Conservation (phyloP, 2,888 invertebrate genomes). For the Hofmannophila pseudospretella region DNA sequence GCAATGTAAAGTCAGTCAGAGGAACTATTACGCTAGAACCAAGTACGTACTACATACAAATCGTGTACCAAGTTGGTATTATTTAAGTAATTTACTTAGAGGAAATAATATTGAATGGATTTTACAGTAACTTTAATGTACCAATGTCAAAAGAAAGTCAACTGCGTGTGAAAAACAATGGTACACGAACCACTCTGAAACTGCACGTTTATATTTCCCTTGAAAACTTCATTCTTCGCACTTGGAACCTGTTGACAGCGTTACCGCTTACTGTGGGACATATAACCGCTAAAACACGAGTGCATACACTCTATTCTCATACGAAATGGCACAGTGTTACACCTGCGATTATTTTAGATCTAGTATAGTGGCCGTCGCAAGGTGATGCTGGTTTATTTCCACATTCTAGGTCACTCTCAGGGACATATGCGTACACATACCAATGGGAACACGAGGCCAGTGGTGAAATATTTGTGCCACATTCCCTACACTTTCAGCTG, state of each 20-base stretch:
- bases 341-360: slow-evolving; percentile 72
- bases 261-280: slow-evolving; percentile 18
- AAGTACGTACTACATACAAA: too few species aligned
- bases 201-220: slow-evolving; percentile 29
- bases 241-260: slow-evolving; percentile 29
- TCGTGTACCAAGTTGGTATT: too few species aligned
- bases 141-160: slow-evolving; percentile 25
- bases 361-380: slow-evolving; percentile 56
- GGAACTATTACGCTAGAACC: too few species aligned
- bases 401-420: slow-evolving; percentile 73
- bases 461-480: slow-evolving; percentile 29
- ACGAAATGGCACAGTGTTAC: slow-evolving; percentile 49
- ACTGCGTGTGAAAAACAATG: slow-evolving; percentile 20
- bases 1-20: too few species aligned
- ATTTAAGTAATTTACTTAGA: too few species aligned
- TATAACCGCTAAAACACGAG: slow-evolving; percentile 3
- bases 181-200: slow-evolving; percentile 15
- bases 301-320: slow-evolving; percentile 26
- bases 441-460: slow-evolving; percentile 34
- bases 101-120: too few species aligned
- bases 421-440: slow-evolving; percentile 51
- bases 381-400: slow-evolving; percentile 71
- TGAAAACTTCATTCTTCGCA: slow-evolving; percentile 30
- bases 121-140: too few species aligned
- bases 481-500: slow-evolving; percentile 5